Evolutionary conservation across 2,888 invertebrate species (phyloP), one percentile per base, ranked within the genome.

Genomic region (Erpobdella octoculata): DNA sequence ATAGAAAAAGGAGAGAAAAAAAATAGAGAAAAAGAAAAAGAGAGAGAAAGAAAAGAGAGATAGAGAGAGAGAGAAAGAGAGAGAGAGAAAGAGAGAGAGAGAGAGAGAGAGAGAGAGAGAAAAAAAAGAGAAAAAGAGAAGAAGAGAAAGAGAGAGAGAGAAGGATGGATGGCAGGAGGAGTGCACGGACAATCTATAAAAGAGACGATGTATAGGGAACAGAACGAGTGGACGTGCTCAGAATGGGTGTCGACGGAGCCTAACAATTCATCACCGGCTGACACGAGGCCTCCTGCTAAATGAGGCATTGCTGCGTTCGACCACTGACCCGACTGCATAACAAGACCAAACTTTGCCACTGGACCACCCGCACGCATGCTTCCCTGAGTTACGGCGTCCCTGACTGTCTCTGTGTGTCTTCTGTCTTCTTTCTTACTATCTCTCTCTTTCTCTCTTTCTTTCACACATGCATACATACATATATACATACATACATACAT

Each of bases 221-320:
- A 62, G 62, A 62, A 35, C 31, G 62, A 35, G 62, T n/a, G 31
- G 4, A 62, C 31, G 62, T 53, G 53, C 53, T 53, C 53, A 53
- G 53, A 53, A 53, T 53, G 21, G 53, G 53, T 28, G 53, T 28
- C 53, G 28, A 53, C 53, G 35, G 31, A 62, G 62, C 31, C 35
- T 62, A 33, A 69, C 69, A 69, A 69, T 69, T 69, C 69, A 69
- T 69, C 69, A 69, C 69, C 48, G 28, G 31, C 12, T 69, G 69
- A 69, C 69, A 58, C 35, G 38, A 35, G 46, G 46, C 28, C 69
- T 35, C 69, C 69, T 58, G 69, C 33, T 69, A 69, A 69, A 69
- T 69, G 69, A 69, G 69, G 58, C 69, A 69, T 69, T 31, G 69
- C 69, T 46, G 35, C 2, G 58, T 58, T 53, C 53, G 8, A 53